Evolutionary conservation across 2,113 vertebrate genomes (phyloP).

Genomic region (Phylloscopus trochiloides): DNA sequence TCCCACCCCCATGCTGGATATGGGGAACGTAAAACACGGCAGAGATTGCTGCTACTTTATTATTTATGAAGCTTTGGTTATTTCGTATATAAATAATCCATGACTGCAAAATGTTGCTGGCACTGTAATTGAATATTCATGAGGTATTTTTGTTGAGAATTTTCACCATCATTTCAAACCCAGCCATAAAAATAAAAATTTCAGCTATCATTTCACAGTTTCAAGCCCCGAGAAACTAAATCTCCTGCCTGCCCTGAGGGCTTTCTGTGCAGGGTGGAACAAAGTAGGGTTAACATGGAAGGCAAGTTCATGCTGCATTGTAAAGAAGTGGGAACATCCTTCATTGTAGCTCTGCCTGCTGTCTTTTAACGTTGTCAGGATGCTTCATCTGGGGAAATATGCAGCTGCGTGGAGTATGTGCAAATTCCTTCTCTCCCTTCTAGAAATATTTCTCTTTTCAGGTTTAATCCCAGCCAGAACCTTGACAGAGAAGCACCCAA

Average conservation of each 20-base stretch:
- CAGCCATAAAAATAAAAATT: slow-evolving; percentile 52
- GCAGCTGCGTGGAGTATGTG: background rate
- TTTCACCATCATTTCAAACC: background rate
- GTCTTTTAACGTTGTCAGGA: background rate
- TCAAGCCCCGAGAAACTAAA: background rate
- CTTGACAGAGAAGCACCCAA: background rate
- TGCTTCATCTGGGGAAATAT: background rate
- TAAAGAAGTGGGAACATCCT: background rate
- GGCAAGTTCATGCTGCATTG: background rate
- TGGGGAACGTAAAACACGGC: background rate
- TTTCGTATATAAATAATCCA: slow-evolving; percentile 79
- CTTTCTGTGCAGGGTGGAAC: background rate
- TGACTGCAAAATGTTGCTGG: slow-evolving; percentile 68
- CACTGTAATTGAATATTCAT: slow-evolving; percentile 74
- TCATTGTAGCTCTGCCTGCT: background rate
- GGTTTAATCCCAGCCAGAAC: background rate
- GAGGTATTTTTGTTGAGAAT: slow-evolving; percentile 51
- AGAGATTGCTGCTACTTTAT: slow-evolving; percentile 54
- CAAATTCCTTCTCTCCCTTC: background rate
- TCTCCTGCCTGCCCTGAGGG: background rate
- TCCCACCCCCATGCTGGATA: background rate
- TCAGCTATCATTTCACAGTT: slow-evolving; percentile 14
- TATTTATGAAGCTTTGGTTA: slow-evolving; percentile 78
- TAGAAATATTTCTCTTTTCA: background rate
- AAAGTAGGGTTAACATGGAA: background rate